phyloP scores from a whole-genome alignment of 2,113 vertebrate species.

The Melanerpes formicivorus region DNA sequence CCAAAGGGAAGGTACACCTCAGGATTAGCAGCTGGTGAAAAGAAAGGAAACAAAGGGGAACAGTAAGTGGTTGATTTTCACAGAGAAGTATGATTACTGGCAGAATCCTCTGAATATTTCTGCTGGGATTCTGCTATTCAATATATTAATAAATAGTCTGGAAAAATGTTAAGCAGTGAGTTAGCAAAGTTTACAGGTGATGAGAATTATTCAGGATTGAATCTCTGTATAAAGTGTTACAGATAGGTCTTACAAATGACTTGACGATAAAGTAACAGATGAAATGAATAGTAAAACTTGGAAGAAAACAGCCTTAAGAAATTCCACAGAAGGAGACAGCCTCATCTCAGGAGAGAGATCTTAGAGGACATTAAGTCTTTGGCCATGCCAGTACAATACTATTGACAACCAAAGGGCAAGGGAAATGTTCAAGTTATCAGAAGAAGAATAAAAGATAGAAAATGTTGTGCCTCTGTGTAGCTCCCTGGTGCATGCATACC shows the following conservation, averaged over 20 bases:
- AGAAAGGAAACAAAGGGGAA: constrained; percentile 37
- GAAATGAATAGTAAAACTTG: not conserved
- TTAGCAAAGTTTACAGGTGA: not conserved
- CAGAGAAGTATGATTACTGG: constrained; percentile 20
- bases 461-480: not conserved
- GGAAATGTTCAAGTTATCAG: not conserved
- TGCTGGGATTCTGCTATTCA: constrained; percentile 1
- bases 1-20: constrained; percentile 48
- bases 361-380: not conserved
- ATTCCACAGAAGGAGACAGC: not conserved
- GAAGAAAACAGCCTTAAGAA: not conserved
- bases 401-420: not conserved
- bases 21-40: constrained; percentile 54
- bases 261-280: not conserved
- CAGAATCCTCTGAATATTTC: constrained; percentile 27
- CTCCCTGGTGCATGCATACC: not conserved
- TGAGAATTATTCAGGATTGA: not conserved
- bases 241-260: not conserved
- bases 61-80: constrained; percentile 50
- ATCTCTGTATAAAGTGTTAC: not conserved
- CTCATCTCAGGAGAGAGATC: not conserved
- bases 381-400: not conserved
- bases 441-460: not conserved
- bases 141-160: not conserved
- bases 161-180: not conserved